A percentile compares a stretch with the other conserved stretches of the same genome.
These are phyloP conservation scores for Dolichomitus sp. DNA, from an alignment of 2,888 invertebrate species.

Conservation along the genomic window DNA sequence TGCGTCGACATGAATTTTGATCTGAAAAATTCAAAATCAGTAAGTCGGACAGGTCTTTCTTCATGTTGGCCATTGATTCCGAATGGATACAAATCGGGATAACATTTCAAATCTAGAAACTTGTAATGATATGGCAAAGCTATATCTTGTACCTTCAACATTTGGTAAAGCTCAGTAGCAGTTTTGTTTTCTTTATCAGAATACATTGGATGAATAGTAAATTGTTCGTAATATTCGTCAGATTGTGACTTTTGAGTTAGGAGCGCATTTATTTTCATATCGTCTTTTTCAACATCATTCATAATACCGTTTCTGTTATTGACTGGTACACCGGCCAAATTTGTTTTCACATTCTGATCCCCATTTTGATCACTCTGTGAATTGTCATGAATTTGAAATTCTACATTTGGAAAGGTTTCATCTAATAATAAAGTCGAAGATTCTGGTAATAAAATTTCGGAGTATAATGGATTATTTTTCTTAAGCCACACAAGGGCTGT, in stretches of 20 bases:
- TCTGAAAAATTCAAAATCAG: slow-evolving; percentile 69
- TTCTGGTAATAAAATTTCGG: slow-evolving; percentile 72
- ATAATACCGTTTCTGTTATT: too few relatives aligned
- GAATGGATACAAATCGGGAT: slow-evolving; percentile 65
- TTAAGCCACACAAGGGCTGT: slow-evolving; percentile 74
- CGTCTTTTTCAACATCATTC: not conserved
- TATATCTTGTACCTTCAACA: slow-evolving; percentile 66
- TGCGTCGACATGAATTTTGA: slow-evolving; percentile 69
- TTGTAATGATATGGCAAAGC: slow-evolving; percentile 37
- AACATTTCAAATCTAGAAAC: slow-evolving; percentile 65
- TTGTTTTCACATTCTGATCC: too few relatives aligned
- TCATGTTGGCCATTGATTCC: slow-evolving; percentile 65
- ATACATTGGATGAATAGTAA: slow-evolving; percentile 69
- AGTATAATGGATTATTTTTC: slow-evolving; percentile 73
- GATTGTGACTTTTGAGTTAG: slow-evolving; percentile 52
- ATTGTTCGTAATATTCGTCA: slow-evolving; percentile 64
- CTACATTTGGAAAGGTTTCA: slow-evolving; percentile 37
- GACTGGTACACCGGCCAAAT: too few relatives aligned
- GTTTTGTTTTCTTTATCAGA: slow-evolving; percentile 67
- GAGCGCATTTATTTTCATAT: not conserved
- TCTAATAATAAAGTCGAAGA: slow-evolving; percentile 53
- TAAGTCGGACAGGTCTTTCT: slow-evolving; percentile 55
- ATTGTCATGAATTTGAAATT: slow-evolving; percentile 15
- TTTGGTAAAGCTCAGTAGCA: slow-evolving; percentile 71
- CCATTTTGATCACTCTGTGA: too few relatives aligned